Evolutionary conservation across 2,888 invertebrate species (phyloP), one percentile per base, ranked within the genome.

Genomic region (Ferrisia virgata): DNA sequence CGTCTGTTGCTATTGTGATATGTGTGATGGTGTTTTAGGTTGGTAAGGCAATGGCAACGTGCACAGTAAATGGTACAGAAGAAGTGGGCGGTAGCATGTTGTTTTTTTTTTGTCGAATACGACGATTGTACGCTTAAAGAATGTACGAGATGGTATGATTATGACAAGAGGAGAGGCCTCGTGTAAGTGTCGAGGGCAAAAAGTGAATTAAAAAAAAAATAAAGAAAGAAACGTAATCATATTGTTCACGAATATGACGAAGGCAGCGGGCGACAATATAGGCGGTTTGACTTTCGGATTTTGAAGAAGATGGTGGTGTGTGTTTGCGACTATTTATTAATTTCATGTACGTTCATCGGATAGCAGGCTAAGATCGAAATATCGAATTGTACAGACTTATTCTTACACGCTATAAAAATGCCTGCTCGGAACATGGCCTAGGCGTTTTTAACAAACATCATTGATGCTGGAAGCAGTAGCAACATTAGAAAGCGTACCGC

Each of bases 131-230:
- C 28, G 72, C 9, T 33, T 31, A 72, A 25, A 58, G 58, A 58
- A 58, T 18, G n/a, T n/a, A n/a, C n/a, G n/a, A n/a, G 8, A n/a
- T 36, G 72, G 36, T 36, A 22, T 76, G 72, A 76, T 76, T 76
- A 76, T 36, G 36, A 36, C 72, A 76, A 18, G 36, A 76, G 72
- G 36, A 76, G 72, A 76, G 72, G 36, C 72, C n/a, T n/a, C 72
- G 1, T 4, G 2, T 1, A 53, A 53, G 72, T 76, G 72, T 28
- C 72, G 72, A 36, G 72, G 15, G 53, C 36, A 76, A 76, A 8
- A 36, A 18, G 36, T 76, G 36, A 76, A 76, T 36, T 76, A 36
- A 76, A 76, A 76, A 76, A 64, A 64, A 15, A 0, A 36, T n/a
- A n/a, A n/a, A n/a, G n/a, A n/a, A n/a, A n/a, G n/a, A n/a, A n/a